These are phyloP conservation scores for Acanthosepion pharaonis DNA, from an alignment of 2,888 invertebrate genomes.

Conservation along the genomic window DNA sequence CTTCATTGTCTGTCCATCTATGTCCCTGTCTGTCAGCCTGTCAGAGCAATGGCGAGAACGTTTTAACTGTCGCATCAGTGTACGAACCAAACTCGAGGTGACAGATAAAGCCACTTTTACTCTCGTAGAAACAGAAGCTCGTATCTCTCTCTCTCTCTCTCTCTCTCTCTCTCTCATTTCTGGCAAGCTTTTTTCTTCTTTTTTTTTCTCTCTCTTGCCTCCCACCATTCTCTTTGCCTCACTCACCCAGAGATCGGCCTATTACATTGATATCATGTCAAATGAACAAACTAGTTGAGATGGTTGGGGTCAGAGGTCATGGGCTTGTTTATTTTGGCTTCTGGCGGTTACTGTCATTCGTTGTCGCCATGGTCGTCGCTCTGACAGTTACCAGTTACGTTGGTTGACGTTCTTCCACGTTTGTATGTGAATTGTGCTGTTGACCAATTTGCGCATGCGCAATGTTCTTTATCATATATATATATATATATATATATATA, in stretches of 20 bases:
- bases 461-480: background rate
- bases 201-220: background rate
- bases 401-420: background rate
- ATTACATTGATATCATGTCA: slow-evolving; percentile 23
- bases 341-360: slow-evolving; percentile 33
- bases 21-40: background rate
- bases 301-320: background rate
- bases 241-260: background rate
- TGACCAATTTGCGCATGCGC: background rate
- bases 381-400: background rate
- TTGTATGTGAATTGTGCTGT: background rate
- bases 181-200: no score
- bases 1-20: background rate
- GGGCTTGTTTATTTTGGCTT: background rate
- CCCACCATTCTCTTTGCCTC: background rate
- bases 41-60: background rate
- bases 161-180: background rate
- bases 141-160: background rate
- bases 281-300: slow-evolving; percentile 33
- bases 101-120: background rate
- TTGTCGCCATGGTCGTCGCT: background rate
- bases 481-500: background rate
- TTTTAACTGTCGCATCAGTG: background rate
- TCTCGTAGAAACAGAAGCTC: background rate
- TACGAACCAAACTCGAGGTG: background rate